Conservation (phyloP, 2,888 invertebrate species). For the Macrosiphum euphorbiae region DNA sequence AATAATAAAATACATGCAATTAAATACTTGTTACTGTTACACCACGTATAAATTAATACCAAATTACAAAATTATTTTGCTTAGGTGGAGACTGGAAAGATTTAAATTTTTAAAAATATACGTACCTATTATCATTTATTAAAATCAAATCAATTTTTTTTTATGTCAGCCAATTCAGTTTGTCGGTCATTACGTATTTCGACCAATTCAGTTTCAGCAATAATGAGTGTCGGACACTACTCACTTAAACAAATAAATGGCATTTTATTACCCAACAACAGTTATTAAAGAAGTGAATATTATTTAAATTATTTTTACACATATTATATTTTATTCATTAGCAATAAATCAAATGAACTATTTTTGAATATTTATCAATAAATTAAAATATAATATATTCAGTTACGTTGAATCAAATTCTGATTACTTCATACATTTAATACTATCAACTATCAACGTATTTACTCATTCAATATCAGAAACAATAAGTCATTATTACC, state of each 20-base stretch:
- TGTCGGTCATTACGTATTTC: neutral
- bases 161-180: neutral
- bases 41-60: neutral
- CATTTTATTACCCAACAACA: neutral
- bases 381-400: neutral
- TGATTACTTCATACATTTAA: neutral
- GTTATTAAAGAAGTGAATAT: neutral
- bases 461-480: no score
- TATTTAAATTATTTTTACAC: neutral
- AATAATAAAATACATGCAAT: neutral
- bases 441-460: no score
- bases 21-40: neutral
- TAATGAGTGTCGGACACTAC: neutral
- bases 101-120: neutral
- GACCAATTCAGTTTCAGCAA: neutral
- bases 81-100: neutral
- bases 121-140: neutral
- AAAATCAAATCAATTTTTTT: neutral
- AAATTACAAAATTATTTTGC: neutral
- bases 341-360: neutral
- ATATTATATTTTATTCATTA: neutral
- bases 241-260: neutral
- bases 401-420: neutral
- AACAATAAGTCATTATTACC: no score
- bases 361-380: neutral